Conservation (phyloP, 2,888 invertebrate genomes). For the Uropetala carovei region DNA sequence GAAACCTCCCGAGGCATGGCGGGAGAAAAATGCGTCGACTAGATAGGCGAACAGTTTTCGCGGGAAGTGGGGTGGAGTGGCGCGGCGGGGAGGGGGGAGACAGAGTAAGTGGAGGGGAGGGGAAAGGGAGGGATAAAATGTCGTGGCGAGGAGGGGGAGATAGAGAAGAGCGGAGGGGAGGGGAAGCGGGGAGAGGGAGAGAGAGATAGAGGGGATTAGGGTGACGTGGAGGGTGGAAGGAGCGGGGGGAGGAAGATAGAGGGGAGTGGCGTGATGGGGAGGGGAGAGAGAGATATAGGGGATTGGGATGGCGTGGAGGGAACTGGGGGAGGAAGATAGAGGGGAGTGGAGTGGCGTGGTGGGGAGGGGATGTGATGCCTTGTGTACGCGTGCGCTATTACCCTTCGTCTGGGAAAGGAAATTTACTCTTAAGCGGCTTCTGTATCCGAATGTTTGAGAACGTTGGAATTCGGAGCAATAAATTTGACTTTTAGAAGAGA, state of each 20-base stretch:
- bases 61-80: too few relatives aligned
- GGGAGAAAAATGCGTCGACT: neutral
- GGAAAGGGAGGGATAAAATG: neutral
- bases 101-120: neutral
- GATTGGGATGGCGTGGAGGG: too few relatives aligned
- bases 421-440: too few relatives aligned
- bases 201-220: neutral
- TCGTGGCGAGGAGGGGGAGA: too few relatives aligned
- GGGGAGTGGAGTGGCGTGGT: neutral
- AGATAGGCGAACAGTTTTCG: constrained; percentile 35
- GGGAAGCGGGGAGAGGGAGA: neutral
- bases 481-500: too few relatives aligned
- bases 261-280: neutral
- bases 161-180: neutral
- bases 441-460: too few relatives aligned
- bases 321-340: too few relatives aligned
- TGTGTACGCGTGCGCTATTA: constrained; percentile 7
- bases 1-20: neutral
- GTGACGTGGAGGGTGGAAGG: too few relatives aligned
- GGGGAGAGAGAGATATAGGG: too few relatives aligned
- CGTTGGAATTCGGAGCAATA: too few relatives aligned
- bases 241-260: too few relatives aligned
- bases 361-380: neutral
- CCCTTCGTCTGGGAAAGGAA: neutral
- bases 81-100: too few relatives aligned